These are phyloP conservation scores for Lacerta bilineata DNA, from an alignment of 2,797 vertebrate genomes.

Conservation along the genomic window DNA sequence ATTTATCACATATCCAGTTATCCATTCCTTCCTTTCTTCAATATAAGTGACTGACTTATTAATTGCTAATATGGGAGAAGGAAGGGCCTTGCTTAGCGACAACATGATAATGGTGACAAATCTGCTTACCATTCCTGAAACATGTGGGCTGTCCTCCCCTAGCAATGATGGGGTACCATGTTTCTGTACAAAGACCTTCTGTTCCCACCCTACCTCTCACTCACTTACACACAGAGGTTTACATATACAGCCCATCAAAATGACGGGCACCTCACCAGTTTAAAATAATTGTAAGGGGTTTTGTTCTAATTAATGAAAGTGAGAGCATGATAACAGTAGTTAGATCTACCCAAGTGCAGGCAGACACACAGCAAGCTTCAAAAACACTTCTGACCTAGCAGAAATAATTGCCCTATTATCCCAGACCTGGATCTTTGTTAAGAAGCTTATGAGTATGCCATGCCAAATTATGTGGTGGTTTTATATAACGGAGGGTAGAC, in stretches of 20 bases:
- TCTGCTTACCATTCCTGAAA: background rate
- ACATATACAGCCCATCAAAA: background rate
- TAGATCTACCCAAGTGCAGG: slow-evolving; percentile 25
- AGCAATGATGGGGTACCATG: background rate
- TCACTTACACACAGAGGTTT: background rate
- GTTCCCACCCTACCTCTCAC: background rate
- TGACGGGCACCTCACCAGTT: background rate
- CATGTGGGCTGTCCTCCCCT: background rate
- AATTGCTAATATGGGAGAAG: background rate
- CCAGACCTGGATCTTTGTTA: slow-evolving; percentile 22
- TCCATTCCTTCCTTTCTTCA: background rate
- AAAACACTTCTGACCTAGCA: slow-evolving; percentile 27
- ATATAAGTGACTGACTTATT: background rate
- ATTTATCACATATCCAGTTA: background rate
- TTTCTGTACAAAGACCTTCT: background rate
- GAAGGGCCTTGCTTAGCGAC: background rate
- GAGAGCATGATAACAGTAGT: slow-evolving; percentile 26
- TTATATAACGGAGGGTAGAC: background rate
- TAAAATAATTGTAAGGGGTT: slow-evolving; percentile 13
- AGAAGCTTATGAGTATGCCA: slow-evolving; percentile 16
- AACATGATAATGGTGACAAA: background rate
- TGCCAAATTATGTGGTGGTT: slow-evolving; percentile 38
- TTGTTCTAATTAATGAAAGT: slow-evolving; percentile 23
- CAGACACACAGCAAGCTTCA: slow-evolving; percentile 19
- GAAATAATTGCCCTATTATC: slow-evolving; percentile 42